These are phyloP conservation scores for Falco concolor DNA, from an alignment of 2,797 vertebrate species.

Conservation along the genomic window DNA sequence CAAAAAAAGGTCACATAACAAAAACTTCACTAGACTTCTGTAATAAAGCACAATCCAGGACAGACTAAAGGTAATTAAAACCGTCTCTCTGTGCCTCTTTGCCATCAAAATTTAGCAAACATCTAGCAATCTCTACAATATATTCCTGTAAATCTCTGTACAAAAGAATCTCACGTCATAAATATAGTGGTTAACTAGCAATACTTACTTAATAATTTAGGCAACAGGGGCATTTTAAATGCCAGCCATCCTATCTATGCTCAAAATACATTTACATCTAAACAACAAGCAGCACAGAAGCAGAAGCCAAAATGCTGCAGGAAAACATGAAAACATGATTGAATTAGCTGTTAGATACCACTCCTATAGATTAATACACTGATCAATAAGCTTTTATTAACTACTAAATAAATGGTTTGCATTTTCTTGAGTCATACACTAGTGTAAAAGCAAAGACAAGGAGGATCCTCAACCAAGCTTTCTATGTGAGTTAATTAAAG, in stretches of 20 bases:
- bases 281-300: background rate
- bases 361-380: background rate
- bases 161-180: background rate
- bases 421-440: background rate
- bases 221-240: background rate
- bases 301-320: slow-evolving; percentile 12
- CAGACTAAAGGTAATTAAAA: background rate
- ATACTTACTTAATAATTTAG: background rate
- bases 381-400: background rate
- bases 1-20: background rate
- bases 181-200: background rate
- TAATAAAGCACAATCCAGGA: background rate
- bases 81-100: background rate
- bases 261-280: background rate
- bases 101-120: background rate
- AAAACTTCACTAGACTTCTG: background rate
- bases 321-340: background rate
- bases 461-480: background rate
- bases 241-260: background rate
- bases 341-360: background rate
- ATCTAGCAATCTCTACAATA: background rate
- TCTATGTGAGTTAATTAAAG: slow-evolving; percentile 32
- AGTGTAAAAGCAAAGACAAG: slow-evolving; percentile 6
- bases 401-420: background rate
- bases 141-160: background rate